These are phyloP conservation scores for Drosophila kanapiae DNA, from an alignment of 1,140 invertebrate species.

Conservation along the genomic window DNA sequence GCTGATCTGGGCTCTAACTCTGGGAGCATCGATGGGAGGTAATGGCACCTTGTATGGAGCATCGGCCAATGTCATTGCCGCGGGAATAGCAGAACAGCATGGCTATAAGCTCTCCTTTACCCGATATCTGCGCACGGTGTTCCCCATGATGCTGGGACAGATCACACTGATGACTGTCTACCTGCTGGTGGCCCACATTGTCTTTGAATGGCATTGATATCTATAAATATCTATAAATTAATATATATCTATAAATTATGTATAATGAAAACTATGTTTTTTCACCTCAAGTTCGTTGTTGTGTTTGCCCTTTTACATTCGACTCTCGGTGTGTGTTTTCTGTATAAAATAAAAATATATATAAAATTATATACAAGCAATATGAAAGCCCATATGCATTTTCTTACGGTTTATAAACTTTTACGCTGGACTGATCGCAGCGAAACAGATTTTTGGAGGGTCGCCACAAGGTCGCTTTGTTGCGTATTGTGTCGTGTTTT, in stretches of 20 bases:
- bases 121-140: slow-evolving; percentile 87
- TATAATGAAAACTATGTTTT: slow-evolving; percentile 9
- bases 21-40: slow-evolving; percentile 92
- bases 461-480: slow-evolving; percentile 3
- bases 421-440: slow-evolving; percentile 18
- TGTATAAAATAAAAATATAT: slow-evolving; percentile 23
- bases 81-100: slow-evolving; percentile 93
- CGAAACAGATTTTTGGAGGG: slow-evolving; percentile 19
- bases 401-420: not conserved
- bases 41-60: slow-evolving; percentile 94
- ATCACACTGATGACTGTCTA: slow-evolving; percentile 89
- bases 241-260: not conserved
- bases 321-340: slow-evolving; percentile 36
- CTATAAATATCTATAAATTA: not conserved
- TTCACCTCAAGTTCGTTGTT: slow-evolving; percentile 11
- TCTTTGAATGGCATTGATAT: slow-evolving; percentile 87
- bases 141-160: slow-evolving; percentile 91
- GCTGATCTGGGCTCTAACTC: slow-evolving; percentile 90
- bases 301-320: slow-evolving; percentile 24
- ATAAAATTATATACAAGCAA: slow-evolving; percentile 20
- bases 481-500: slow-evolving; percentile 15
- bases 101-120: slow-evolving; percentile 91
- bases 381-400: slow-evolving; percentile 12
- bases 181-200: slow-evolving; percentile 89
- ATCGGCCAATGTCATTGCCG: slow-evolving; percentile 93